phyloP scores from a whole-genome alignment of 2,797 vertebrate species.

The Sebastes alutus region DNA sequence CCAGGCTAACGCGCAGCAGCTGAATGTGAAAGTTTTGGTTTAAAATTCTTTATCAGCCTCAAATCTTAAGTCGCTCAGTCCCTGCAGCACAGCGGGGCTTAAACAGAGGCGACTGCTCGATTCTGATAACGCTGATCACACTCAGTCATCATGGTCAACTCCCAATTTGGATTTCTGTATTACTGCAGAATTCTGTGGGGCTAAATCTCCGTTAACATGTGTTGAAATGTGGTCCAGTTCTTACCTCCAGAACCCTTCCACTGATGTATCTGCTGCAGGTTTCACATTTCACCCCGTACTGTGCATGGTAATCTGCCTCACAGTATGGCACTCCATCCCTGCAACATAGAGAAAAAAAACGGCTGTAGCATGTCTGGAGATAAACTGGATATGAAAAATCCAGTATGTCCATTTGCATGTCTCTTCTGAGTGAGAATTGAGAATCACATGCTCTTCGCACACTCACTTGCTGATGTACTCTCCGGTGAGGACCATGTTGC shows the following conservation, averaged over 20 bases:
- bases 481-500: slow-evolving; percentile 93
- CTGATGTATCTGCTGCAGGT: slow-evolving; percentile 98
- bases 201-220: background rate
- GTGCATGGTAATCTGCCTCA: slow-evolving; percentile 96
- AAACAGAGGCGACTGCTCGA: slow-evolving; percentile 35
- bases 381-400: background rate
- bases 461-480: slow-evolving; percentile 99
- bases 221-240: slow-evolving; percentile 60
- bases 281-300: slow-evolving; percentile 98
- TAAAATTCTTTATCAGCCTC: slow-evolving; percentile 23
- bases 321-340: slow-evolving; percentile 97
- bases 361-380: background rate
- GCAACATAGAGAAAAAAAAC: slow-evolving; percentile 43
- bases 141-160: slow-evolving; percentile 18
- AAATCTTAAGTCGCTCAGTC: slow-evolving; percentile 51
- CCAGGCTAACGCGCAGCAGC: background rate
- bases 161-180: slow-evolving; percentile 24
- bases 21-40: slow-evolving; percentile 33
- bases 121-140: slow-evolving; percentile 51
- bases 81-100: slow-evolving; percentile 38
- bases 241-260: slow-evolving; percentile 96
- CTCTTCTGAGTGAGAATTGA: background rate
- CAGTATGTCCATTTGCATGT: background rate
- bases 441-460: background rate
- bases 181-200: background rate